A percentile compares a stretch with the other conserved stretches of the same genome.
Evolutionary conservation across 1,140 invertebrate species (phyloP).

Genomic region (Eriosoma lanigerum): DNA sequence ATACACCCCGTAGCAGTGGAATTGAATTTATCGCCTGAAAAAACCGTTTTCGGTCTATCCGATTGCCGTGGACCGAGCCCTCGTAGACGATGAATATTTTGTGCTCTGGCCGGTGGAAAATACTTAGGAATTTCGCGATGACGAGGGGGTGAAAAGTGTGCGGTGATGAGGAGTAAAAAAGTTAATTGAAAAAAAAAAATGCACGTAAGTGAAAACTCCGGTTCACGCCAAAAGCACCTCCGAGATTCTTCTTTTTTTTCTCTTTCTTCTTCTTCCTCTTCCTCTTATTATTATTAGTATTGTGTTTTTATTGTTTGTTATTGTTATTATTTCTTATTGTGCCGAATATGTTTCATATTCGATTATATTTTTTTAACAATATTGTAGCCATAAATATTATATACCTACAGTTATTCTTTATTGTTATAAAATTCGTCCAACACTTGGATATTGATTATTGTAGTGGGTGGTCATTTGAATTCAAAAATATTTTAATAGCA

Average conservation of each 20-base stretch:
- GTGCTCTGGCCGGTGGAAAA: not conserved
- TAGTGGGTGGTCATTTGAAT: too few species aligned
- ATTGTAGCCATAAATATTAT: too few species aligned
- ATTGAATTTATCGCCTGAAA: conserved; percentile 21
- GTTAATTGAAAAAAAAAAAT: conserved; percentile 39
- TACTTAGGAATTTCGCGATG: not conserved
- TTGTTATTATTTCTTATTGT: not conserved
- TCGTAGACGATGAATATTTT: not conserved
- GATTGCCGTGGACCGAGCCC: not conserved
- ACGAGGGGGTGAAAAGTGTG: not conserved
- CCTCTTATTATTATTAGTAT: conserved; percentile 20
- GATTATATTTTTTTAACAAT: too few species aligned
- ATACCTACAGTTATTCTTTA: too few species aligned
- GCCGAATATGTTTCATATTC: too few species aligned
- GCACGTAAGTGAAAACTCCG: not conserved
- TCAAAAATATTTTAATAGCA: too few species aligned
- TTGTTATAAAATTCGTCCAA: too few species aligned
- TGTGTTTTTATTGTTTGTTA: not conserved
- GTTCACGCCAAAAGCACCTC: conserved; percentile 25
- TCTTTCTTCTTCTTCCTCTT: too few species aligned
- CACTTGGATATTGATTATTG: too few species aligned
- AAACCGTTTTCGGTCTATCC: not conserved
- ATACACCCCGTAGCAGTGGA: not conserved
- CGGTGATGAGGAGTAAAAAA: not conserved
- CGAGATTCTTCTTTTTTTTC: too few species aligned